Evolutionary conservation across 2,888 invertebrate genomes (phyloP).

Genomic region (Polymixis lichenea): DNA sequence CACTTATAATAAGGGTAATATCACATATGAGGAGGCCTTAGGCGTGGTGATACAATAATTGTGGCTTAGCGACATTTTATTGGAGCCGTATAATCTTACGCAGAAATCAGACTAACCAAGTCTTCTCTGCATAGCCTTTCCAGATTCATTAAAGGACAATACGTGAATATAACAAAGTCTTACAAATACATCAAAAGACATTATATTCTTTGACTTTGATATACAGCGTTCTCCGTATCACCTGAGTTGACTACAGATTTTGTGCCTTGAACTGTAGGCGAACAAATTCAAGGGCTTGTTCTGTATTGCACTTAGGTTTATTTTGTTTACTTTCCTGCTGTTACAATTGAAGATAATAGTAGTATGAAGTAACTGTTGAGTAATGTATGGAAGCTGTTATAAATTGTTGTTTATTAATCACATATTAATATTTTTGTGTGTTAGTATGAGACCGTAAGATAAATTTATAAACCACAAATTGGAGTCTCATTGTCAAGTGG

Average conservation of each 20-base stretch:
- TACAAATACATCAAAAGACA: conserved; percentile 12
- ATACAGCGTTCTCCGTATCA: conserved; percentile 11
- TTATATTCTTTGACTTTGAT: conserved; percentile 27
- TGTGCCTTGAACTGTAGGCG: conserved; percentile 41
- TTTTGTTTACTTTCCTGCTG: conserved; percentile 26
- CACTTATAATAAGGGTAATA: not conserved
- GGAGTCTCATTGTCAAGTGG: no score
- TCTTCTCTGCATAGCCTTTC: not conserved
- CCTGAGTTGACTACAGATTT: conserved; percentile 45
- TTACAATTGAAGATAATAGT: conserved; percentile 4
- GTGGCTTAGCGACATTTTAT: not conserved
- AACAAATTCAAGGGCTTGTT: conserved; percentile 48
- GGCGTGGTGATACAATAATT: not conserved
- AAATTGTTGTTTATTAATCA: not conserved
- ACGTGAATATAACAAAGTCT: not conserved
- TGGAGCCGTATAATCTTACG: not conserved
- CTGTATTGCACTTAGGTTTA: conserved; percentile 37
- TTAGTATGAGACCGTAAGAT: not conserved
- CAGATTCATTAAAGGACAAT: not conserved
- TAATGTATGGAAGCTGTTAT: not conserved
- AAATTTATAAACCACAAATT: not conserved
- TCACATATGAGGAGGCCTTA: not conserved
- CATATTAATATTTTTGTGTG: not conserved
- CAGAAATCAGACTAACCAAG: not conserved
- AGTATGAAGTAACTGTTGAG: not conserved